phyloP scores from a whole-genome alignment of 2,113 vertebrate genomes.

The Perca schrenkii region DNA sequence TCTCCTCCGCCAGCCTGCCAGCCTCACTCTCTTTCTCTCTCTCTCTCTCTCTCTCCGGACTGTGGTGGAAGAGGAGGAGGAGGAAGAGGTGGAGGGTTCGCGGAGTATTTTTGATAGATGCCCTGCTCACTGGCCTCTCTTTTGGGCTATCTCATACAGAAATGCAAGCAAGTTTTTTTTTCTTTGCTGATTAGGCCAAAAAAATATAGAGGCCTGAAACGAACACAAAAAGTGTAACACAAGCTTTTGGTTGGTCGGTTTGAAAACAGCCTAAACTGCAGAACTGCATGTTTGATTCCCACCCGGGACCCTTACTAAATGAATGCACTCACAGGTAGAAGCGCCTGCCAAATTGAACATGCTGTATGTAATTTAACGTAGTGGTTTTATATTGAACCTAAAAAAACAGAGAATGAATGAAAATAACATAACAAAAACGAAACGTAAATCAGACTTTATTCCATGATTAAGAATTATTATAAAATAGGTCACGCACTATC shows the following conservation, averaged over 20 bases:
- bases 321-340: conserved; percentile 27
- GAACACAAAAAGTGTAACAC: conserved; percentile 29
- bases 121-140: conserved; percentile 61
- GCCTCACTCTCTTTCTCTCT: conserved; percentile 57
- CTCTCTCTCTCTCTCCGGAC: conserved; percentile 64
- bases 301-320: conserved; percentile 17
- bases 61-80: conserved; percentile 50
- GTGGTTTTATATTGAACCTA: conserved; percentile 3
- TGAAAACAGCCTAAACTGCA: conserved; percentile 29
- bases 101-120: conserved; percentile 80
- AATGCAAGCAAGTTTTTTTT: conserved; percentile 29
- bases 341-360: conserved; percentile 21
- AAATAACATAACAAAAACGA: neutral
- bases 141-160: conserved; percentile 41
- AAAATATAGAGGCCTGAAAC: conserved; percentile 47
- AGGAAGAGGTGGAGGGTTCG: conserved; percentile 34
- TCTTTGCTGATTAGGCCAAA: conserved; percentile 69
- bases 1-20: conserved; percentile 73
- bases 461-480: neutral
- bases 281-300: conserved; percentile 33
- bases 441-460: neutral
- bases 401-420: neutral
- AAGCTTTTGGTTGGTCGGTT: neutral
- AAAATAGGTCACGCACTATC: neutral
- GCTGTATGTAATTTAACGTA: neutral